Percentiles rank a stretch among this genome's conserved stretches.
These are phyloP conservation scores for Drosophila varians DNA, from an alignment of 1,140 invertebrate genomes.

Conservation along the genomic window DNA sequence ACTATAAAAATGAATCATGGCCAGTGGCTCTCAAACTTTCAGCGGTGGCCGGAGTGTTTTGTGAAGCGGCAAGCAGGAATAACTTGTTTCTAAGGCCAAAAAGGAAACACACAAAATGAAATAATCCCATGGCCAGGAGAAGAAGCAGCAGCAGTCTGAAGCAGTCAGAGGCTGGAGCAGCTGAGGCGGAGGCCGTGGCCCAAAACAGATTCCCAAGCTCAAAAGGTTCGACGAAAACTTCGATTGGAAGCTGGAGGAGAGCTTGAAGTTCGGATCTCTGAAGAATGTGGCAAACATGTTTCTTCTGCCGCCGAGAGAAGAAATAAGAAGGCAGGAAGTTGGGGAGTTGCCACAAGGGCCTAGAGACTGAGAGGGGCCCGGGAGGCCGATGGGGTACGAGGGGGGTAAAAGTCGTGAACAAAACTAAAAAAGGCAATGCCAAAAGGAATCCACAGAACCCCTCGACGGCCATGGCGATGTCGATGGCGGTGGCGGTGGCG, in stretches of 20 bases:
- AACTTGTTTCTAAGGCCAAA: constrained; percentile 81
- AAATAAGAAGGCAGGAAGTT: constrained; percentile 64
- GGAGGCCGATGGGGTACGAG: not conserved
- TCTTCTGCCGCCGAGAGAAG: constrained; percentile 43
- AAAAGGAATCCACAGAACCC: constrained; percentile 53
- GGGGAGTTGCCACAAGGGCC: constrained; percentile 75
- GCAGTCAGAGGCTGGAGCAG: constrained; percentile 22
- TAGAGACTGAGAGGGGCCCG: constrained; percentile 19
- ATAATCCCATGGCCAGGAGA: constrained; percentile 80
- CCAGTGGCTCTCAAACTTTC: constrained; percentile 57
- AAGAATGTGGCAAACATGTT: constrained; percentile 83
- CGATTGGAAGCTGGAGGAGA: constrained; percentile 51
- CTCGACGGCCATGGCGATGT: not conserved
- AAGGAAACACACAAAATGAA: constrained; percentile 83
- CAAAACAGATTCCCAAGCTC: constrained; percentile 76
- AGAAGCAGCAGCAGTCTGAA: constrained; percentile 21
- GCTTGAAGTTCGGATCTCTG: constrained; percentile 43
- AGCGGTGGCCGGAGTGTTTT: constrained; percentile 25
- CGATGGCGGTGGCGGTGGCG: not conserved
- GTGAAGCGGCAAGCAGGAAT: constrained; percentile 75
- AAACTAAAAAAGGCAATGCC: constrained; percentile 61
- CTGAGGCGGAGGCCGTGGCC: constrained; percentile 48
- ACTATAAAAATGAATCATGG: constrained; percentile 71
- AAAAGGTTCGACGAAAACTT: constrained; percentile 81
- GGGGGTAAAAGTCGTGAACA: constrained; percentile 71